Percentiles rank a stretch among this genome's conserved stretches.
phyloP scores from a whole-genome alignment of 2,888 invertebrate genomes.

The Scelioninae gen. 2 region DNA sequence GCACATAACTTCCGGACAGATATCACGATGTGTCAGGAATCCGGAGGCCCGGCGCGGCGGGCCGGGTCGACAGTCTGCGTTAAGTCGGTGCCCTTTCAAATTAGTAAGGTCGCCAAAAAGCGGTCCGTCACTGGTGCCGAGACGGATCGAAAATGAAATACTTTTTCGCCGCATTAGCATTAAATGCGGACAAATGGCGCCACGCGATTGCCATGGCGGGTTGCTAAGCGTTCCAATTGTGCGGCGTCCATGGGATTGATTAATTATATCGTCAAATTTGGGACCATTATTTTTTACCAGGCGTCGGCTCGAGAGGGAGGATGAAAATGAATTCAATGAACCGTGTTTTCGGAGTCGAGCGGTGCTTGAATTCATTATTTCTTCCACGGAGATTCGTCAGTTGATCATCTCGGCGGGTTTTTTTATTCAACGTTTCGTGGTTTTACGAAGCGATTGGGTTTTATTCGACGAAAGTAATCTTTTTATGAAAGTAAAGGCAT shows the following conservation, averaged over 20 bases:
- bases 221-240: constrained; percentile 24
- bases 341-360: constrained; percentile 3
- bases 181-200: constrained; percentile 45
- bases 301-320: not conserved
- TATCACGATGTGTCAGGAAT: constrained; percentile 54
- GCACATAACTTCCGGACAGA: constrained; percentile 57
- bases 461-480: too few species aligned
- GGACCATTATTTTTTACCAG: constrained; percentile 17
- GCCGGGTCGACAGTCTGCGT: constrained; percentile 47
- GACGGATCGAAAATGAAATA: constrained; percentile 34
- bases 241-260: constrained; percentile 6
- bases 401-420: too few species aligned
- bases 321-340: constrained; percentile 7
- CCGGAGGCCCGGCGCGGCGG: constrained; percentile 34
- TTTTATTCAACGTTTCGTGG: too few species aligned
- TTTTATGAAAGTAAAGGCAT: too few species aligned
- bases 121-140: not conserved
- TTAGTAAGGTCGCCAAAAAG: constrained; percentile 43
- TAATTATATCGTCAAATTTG: constrained; percentile 35
- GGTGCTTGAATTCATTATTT: constrained; percentile 17
- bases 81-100: constrained; percentile 56
- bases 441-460: too few species aligned
- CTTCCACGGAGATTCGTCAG: too few species aligned
- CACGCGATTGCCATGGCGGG: constrained; percentile 21
- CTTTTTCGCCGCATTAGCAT: constrained; percentile 34